Percentiles rank a stretch among this genome's conserved stretches.
phyloP scores from a whole-genome alignment of 2,888 invertebrate genomes.

The Synanthedon tipuliformis region DNA sequence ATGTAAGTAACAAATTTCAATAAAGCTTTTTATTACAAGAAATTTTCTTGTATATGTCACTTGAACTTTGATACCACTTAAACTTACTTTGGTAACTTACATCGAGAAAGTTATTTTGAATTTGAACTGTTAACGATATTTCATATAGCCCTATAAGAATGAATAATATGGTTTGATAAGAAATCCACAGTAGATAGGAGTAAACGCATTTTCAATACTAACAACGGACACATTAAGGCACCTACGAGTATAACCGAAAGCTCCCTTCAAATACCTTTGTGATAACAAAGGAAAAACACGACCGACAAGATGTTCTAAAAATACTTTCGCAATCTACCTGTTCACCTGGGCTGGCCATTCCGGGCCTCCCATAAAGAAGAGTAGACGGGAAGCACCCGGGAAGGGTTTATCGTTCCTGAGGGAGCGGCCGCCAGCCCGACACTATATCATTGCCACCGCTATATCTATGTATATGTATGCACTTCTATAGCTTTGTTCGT shows the following conservation, averaged over 20 bases:
- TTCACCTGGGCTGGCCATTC: conserved; percentile 66
- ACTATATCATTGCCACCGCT: conserved; percentile 67
- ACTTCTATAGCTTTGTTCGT: conserved; percentile 44
- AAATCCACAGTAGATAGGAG: too few species aligned
- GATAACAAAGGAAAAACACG: conserved; percentile 68
- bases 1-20: too few species aligned
- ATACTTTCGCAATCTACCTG: conserved; percentile 68
- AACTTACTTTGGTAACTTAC: too few species aligned
- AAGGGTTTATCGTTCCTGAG: conserved; percentile 68
- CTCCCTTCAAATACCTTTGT: conserved; percentile 47
- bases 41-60: too few species aligned
- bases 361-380: conserved; percentile 69
- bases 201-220: not conserved
- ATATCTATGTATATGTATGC: conserved; percentile 34
- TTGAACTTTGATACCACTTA: too few species aligned
- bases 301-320: conserved; percentile 67
- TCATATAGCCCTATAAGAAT: too few species aligned
- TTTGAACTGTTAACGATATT: too few species aligned
- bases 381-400: conserved; percentile 63
- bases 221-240: conserved; percentile 23
- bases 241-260: conserved; percentile 34
- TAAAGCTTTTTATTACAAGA: too few species aligned
- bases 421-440: conserved; percentile 60
- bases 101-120: too few species aligned
- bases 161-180: too few species aligned